Evolutionary conservation across 2,888 invertebrate species (phyloP).

Genomic region (Argyra leucocephala): DNA sequence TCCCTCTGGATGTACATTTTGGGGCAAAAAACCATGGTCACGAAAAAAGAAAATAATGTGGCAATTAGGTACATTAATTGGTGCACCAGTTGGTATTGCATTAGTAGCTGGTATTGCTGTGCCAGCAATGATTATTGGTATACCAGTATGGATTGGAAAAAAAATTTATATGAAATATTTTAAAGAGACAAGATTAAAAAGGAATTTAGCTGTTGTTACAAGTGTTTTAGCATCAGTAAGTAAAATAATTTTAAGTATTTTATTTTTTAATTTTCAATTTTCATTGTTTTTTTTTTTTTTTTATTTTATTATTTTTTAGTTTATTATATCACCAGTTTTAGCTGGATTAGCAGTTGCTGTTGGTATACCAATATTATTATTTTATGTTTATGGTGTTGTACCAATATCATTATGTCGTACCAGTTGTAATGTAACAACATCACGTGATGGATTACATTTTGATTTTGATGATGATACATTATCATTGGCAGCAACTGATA

Average conservation of each 20-base stretch:
- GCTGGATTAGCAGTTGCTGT: conserved; percentile 62
- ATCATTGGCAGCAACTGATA: not conserved
- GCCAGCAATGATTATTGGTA: conserved; percentile 88
- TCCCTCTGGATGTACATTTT: conserved; percentile 86
- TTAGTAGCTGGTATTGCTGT: conserved; percentile 92
- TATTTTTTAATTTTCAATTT: not conserved
- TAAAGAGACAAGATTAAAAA: conserved; percentile 60
- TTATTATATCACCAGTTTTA: conserved; percentile 48
- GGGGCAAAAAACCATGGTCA: conserved; percentile 99
- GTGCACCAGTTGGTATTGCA: conserved; percentile 92
- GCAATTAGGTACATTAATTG: conserved; percentile 91
- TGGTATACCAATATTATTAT: conserved; percentile 80
- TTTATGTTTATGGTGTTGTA: conserved; percentile 88
- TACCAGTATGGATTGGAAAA: conserved; percentile 92
- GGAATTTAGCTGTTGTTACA: conserved; percentile 70
- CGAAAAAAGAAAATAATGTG: conserved; percentile 95
- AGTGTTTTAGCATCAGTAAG: conserved; percentile 78
- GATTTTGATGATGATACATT: conserved; percentile 37
- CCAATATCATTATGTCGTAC: conserved; percentile 76
- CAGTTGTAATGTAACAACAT: conserved; percentile 62
- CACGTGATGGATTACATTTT: conserved; percentile 46
- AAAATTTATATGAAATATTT: conserved; percentile 73
- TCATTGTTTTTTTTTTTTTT: not conserved
- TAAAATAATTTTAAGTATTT: conserved; percentile 25
- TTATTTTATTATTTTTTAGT: conserved; percentile 31